phyloP scores from a whole-genome alignment of 2,888 invertebrate species.

The Andrena fulva region DNA sequence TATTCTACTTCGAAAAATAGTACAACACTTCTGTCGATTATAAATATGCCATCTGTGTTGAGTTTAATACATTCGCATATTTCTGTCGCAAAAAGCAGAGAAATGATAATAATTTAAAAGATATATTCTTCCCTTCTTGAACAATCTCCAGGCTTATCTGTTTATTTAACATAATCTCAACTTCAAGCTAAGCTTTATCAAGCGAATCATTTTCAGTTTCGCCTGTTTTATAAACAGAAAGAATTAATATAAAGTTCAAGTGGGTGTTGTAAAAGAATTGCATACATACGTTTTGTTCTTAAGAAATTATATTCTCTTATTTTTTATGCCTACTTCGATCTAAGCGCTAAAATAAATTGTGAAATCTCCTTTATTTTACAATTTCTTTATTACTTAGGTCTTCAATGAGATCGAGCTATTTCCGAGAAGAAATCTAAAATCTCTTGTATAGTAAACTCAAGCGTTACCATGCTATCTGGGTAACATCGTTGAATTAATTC shows the following conservation, averaged over 20 bases:
- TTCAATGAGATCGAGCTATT: constrained; percentile 96
- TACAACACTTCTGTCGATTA: constrained; percentile 20
- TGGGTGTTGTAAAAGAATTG: neutral
- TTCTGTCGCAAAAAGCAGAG: neutral
- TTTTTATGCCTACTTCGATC: constrained; percentile 21
- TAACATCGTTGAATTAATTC: constrained; percentile 97
- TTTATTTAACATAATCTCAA: neutral
- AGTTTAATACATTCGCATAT: constrained; percentile 5
- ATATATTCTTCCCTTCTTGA: neutral
- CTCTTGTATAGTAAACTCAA: constrained; percentile 98
- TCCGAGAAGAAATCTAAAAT: constrained; percentile 99
- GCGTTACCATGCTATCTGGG: constrained; percentile 96
- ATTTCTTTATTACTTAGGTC: constrained; percentile 1
- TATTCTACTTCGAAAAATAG: constrained; percentile 22
- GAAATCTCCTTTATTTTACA: constrained; percentile 36
- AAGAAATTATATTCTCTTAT: constrained; percentile 32
- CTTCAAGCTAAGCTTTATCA: neutral
- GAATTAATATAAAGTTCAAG: neutral
- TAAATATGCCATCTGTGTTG: neutral
- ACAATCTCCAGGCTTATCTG: neutral
- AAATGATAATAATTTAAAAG: neutral
- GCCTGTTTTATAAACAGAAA: neutral
- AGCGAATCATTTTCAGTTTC: constrained; percentile 7
- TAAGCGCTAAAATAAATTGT: constrained; percentile 29
- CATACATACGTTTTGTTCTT: constrained; percentile 21